phyloP scores from a whole-genome alignment of 92 coral and sea anemone genomes.

The Porites cylindrica region DNA sequence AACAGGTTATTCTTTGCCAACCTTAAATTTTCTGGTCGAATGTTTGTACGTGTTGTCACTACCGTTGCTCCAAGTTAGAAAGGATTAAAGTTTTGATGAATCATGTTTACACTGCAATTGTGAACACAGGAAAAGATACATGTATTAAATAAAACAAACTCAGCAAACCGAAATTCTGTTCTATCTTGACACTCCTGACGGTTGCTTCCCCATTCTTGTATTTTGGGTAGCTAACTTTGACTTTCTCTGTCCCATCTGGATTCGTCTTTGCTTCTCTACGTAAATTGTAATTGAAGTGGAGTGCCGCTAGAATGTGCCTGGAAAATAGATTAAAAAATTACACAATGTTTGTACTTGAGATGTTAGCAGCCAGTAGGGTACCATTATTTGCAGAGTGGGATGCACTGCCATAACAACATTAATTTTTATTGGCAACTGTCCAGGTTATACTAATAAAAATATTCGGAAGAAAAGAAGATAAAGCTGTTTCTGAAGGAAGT shows the following conservation, averaged over 20 bases:
- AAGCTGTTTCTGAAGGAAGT: slow-evolving; percentile 7
- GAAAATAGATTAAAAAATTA: not conserved
- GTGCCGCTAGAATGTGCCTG: slow-evolving; percentile 42
- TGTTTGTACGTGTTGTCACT: no score
- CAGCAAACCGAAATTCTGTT: no score
- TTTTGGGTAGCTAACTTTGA: no score
- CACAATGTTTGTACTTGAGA: slow-evolving; percentile 9
- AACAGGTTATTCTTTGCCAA: no score
- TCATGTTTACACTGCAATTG: not conserved
- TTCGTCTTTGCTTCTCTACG: slow-evolving; percentile 9
- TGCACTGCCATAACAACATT: not conserved
- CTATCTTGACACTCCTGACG: no score
- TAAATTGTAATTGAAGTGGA: slow-evolving; percentile 37
- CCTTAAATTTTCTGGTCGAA: no score
- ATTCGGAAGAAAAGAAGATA: not conserved
- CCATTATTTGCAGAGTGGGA: slow-evolving; percentile 6
- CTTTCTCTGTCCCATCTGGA: slow-evolving; percentile 19
- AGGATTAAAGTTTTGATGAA: no score
- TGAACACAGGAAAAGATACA: not conserved
- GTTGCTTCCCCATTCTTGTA: no score
- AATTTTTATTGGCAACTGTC: slow-evolving; percentile 2
- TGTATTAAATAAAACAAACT: no score
- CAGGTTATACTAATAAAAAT: not conserved
- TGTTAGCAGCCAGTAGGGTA: slow-evolving; percentile 8
- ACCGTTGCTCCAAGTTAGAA: no score